Percentiles rank a stretch among this genome's conserved stretches.
phyloP scores from a whole-genome alignment of 2,888 invertebrate genomes.

The Amblyjoppa proteus region DNA sequence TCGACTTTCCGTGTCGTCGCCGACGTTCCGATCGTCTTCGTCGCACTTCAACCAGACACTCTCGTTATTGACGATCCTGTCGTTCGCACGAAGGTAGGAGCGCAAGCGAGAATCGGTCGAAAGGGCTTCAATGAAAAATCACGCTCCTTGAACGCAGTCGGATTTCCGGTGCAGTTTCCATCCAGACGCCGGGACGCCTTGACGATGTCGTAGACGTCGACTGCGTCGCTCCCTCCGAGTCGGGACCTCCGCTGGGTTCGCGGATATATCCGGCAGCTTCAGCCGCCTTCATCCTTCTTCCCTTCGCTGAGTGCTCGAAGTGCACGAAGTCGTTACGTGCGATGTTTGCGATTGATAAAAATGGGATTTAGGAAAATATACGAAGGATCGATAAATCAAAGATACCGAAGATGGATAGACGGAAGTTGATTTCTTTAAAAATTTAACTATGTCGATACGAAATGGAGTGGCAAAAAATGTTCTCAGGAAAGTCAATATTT shows the following conservation, averaged over 20 bases:
- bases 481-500: too few species aligned
- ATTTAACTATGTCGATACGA: too few species aligned
- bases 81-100: conserved; percentile 18
- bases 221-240: neutral
- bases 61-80: neutral
- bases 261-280: conserved; percentile 24
- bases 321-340: conserved; percentile 12
- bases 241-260: neutral
- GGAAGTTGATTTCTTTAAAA: too few species aligned
- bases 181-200: conserved; percentile 25
- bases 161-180: conserved; percentile 57
- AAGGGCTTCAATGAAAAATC: conserved; percentile 61
- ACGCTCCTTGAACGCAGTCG: conserved; percentile 52
- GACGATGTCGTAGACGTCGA: neutral
- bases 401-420: neutral
- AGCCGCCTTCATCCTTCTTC: conserved; percentile 13
- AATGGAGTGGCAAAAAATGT: too few species aligned
- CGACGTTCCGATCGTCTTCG: neutral
- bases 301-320: conserved; percentile 5
- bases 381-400: neutral
- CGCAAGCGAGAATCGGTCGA: neutral
- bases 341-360: neutral
- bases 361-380: neutral
- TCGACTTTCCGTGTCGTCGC: conserved; percentile 34
- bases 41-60: neutral